These are phyloP conservation scores for Mythimna ferrago DNA, from an alignment of 2,888 invertebrate genomes.

Conservation along the genomic window DNA sequence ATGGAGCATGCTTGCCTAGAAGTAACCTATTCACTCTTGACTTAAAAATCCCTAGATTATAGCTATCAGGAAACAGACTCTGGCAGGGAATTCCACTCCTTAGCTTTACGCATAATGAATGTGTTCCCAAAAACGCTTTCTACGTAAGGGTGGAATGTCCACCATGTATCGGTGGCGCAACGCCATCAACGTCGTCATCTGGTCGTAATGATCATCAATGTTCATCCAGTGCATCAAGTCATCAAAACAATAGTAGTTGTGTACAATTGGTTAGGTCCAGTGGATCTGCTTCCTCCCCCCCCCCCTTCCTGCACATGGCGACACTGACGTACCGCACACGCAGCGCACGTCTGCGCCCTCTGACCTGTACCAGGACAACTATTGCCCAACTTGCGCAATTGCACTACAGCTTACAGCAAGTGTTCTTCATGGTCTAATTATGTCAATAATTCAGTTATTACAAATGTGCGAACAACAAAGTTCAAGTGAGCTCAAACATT, in stretches of 20 bases:
- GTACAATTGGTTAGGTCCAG: background rate
- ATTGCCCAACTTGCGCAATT: background rate
- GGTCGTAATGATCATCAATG: background rate
- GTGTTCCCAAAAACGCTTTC: no score
- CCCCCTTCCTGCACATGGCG: background rate
- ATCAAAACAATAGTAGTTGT: background rate
- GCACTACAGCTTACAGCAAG: no score
- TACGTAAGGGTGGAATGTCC: no score
- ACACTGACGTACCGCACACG: background rate
- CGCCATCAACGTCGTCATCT: no score
- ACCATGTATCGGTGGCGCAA: no score
- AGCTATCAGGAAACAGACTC: no score
- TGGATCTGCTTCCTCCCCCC: background rate
- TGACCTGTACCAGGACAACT: slow-evolving; percentile 5
- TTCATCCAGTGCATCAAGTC: background rate
- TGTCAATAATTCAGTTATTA: background rate
- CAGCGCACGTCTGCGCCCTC: slow-evolving; percentile 19
- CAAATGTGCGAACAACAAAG: background rate
- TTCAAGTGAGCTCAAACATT: background rate
- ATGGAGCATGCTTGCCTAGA: no score
- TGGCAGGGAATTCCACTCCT: no score
- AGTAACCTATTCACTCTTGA: no score
- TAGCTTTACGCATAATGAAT: no score
- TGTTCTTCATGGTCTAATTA: slow-evolving; percentile 2
- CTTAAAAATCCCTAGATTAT: no score